Evolutionary conservation across 2,113 vertebrate genomes (phyloP).

Genomic region (Sinocyclocheilus grahami): DNA sequence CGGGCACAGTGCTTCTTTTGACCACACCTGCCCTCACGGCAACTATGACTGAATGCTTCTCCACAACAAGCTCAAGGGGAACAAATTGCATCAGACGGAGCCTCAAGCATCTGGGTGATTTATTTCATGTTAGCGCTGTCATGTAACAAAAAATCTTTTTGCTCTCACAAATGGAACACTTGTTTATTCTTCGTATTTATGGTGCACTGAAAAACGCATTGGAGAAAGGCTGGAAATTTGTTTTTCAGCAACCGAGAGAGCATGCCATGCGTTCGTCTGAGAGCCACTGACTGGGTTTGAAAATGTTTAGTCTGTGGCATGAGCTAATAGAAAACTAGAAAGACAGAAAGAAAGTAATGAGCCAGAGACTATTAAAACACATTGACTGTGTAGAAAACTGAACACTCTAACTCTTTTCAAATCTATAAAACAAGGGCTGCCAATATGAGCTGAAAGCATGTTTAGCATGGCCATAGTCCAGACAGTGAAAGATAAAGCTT

Average conservation of each 20-base stretch:
- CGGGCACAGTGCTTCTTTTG: constrained; percentile 46
- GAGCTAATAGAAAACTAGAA: constrained; percentile 56
- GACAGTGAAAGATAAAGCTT: constrained; percentile 19
- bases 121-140: constrained; percentile 20
- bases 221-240: constrained; percentile 42
- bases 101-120: constrained; percentile 37
- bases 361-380: constrained; percentile 44
- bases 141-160: constrained; percentile 22
- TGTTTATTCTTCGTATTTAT: constrained; percentile 53
- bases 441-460: constrained; percentile 12
- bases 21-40: constrained; percentile 50
- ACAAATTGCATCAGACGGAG: constrained; percentile 63
- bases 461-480: constrained; percentile 1
- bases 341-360: constrained; percentile 46
- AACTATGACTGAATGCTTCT: constrained; percentile 49
- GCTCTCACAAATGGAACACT: constrained; percentile 32
- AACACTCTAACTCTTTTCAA: constrained; percentile 6
- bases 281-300: constrained; percentile 43
- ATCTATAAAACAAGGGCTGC: not conserved
- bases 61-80: constrained; percentile 38
- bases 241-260: constrained; percentile 32
- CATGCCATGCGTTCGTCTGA: constrained; percentile 38
- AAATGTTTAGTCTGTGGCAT: constrained; percentile 47
- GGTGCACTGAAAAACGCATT: constrained; percentile 41
- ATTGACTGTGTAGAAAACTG: constrained; percentile 29